Base-by-base conservation (phyloP, 2,113 vertebrate species). In the Edolisoma coerulescens region DNA sequence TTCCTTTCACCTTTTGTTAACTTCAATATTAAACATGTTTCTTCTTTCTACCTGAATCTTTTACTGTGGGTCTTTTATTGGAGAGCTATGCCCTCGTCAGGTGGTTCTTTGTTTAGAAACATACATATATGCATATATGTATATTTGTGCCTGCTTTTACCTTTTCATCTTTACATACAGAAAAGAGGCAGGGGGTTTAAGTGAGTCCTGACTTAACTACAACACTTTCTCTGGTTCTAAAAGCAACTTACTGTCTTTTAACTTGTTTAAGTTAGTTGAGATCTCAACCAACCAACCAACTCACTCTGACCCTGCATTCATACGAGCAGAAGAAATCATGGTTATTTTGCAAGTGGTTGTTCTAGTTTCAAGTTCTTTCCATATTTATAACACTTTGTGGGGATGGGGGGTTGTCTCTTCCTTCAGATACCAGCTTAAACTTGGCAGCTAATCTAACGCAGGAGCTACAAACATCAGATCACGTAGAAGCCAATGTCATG, bases 371-470 rank as follows among this genome's bases (percentile, higher is more conserved):
- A 22, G 52, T 64, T 77, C 33, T 74, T 69, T 77, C n/a, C 20
- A 10, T 37, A 6, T 84, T 52, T 78, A 10, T 94, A 91, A 95
- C 5, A 6, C 26, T 47, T 52, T 60, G 4, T 70, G 68, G 52
- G 81, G 4, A 0, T 9, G 49, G 60, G 71, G 70, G 68, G 7
- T 77, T 87, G 6, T 88, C 33, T 91, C 18, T 97, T 65, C 84
- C 76, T 96, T 77, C 85, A 99, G 99, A 98, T 85, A 96, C 97
- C 37, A 98, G 97, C 93, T 98, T 96, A 16, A 98, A 98, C 67
- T 88, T 98, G 92, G 98, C 97, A 87, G 97, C 97, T 10, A 96
- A 97, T 74, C 92, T 99, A 35, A 98, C 93, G 85, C 91, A 96
- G 35, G 98, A 98, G 75, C 94, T 97, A 16, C 98, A 98, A 56